These are phyloP conservation scores for Halcyon leucocephala DNA, from an alignment of 2,797 vertebrate genomes.

Conservation along the genomic window DNA sequence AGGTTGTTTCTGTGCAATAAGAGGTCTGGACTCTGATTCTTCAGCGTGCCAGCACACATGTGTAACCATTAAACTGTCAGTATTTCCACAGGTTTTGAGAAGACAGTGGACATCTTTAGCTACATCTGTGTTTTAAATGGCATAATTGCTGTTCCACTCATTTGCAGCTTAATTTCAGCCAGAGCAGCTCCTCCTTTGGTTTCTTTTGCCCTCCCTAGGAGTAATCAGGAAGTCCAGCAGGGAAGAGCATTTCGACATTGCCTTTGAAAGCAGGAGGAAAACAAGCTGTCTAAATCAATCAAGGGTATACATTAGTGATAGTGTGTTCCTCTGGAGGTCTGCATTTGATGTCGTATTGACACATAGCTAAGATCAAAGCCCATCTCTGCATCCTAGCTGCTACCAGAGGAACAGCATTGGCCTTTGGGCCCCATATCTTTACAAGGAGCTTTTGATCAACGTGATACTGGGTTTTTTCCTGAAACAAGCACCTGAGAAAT, in stretches of 20 bases:
- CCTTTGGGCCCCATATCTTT: constrained; percentile 8
- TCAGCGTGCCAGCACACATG: background rate
- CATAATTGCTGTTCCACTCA: background rate
- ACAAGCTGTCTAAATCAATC: constrained; percentile 61
- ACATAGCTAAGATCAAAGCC: constrained; percentile 63
- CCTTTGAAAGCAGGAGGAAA: constrained; percentile 54
- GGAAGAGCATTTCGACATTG: background rate
- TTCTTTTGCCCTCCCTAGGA: background rate
- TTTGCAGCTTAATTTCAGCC: background rate
- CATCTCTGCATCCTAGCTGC: constrained; percentile 5
- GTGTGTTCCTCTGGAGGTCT: constrained; percentile 43
- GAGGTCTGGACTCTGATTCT: background rate
- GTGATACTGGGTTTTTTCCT: background rate
- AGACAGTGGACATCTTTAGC: background rate
- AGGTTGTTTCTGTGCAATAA: background rate
- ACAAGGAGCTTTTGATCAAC: constrained; percentile 16
- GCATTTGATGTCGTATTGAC: constrained; percentile 66
- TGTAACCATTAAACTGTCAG: background rate
- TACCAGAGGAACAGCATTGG: background rate
- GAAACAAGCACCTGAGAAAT: constrained; percentile 4
- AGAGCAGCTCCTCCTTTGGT: background rate
- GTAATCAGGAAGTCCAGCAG: background rate
- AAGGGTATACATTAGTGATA: constrained; percentile 19
- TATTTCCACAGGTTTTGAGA: background rate
- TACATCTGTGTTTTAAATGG: background rate